phyloP scores from a whole-genome alignment of 2,113 vertebrate species.

The Chaetodon auriga region DNA sequence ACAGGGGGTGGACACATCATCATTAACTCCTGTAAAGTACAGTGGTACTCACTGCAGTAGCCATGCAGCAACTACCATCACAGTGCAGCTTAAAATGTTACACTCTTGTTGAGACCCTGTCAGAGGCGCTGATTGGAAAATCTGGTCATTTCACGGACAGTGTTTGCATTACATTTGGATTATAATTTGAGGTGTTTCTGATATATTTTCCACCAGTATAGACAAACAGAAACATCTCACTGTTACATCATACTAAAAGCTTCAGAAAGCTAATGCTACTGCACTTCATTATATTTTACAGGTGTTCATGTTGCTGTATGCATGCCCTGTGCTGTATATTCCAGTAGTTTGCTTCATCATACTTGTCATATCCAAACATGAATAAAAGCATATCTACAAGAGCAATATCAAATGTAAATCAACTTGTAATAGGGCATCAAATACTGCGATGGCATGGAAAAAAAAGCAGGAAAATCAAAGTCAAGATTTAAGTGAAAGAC shows the following conservation, averaged over 20 bases:
- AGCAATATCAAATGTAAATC: conserved; percentile 61
- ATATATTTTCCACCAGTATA: neutral
- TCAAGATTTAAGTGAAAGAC: conserved; percentile 33
- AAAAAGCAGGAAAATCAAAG: conserved; percentile 44
- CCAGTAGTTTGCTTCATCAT: conserved; percentile 53
- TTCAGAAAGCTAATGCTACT: conserved; percentile 29
- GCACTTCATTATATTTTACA: conserved; percentile 40
- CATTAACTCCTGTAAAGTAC: conserved; percentile 50
- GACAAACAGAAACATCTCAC: conserved; percentile 9
- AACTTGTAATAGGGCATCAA: conserved; percentile 32
- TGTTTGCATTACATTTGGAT: neutral
- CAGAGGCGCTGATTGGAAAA: conserved; percentile 4
- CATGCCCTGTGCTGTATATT: conserved; percentile 39
- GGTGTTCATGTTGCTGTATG: conserved; percentile 42
- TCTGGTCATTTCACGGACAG: conserved; percentile 1
- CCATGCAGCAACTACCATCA: conserved; percentile 26
- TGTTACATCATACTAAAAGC: neutral
- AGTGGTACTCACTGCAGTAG: neutral
- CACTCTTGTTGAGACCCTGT: neutral
- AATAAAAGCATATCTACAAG: conserved; percentile 65
- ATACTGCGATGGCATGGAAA: conserved; percentile 37
- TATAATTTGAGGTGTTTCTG: neutral
- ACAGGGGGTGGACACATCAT: conserved; percentile 13
- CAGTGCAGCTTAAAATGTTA: conserved; percentile 21
- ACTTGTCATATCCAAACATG: conserved; percentile 63